These are phyloP conservation scores for Lepisosteus osseus DNA, from an alignment of 2,113 vertebrate genomes.

Conservation along the genomic window DNA sequence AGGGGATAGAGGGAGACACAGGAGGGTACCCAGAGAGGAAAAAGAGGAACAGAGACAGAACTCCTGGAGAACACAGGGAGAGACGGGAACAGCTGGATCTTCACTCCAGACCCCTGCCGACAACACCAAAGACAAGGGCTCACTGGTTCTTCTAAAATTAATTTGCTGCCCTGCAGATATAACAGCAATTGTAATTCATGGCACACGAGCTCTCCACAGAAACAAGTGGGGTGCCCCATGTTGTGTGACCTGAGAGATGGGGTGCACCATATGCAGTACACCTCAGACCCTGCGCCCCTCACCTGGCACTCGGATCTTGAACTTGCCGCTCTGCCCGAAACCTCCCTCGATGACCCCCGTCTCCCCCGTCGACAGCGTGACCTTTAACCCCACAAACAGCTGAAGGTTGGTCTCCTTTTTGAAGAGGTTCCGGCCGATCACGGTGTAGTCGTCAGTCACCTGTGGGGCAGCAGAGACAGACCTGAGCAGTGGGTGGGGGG, in stretches of 20 bases:
- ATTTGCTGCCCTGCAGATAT: no score
- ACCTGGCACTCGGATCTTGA: slow-evolving; percentile 88
- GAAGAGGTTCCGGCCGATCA: slow-evolving; percentile 92
- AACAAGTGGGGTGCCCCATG: no score
- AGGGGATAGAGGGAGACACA: not conserved
- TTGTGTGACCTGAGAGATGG: no score
- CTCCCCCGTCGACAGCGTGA: slow-evolving; percentile 87
- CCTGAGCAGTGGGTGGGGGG: slow-evolving; percentile 18
- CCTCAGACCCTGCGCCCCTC: slow-evolving; percentile 29
- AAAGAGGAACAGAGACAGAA: not conserved
- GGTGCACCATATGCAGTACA: no score
- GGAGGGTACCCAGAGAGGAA: not conserved
- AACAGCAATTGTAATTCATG: no score
- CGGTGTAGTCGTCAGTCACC: slow-evolving; percentile 85
- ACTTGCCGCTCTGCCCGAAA: slow-evolving; percentile 95
- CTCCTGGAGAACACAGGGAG: not conserved
- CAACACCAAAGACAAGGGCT: no score
- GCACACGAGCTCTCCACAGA: no score
- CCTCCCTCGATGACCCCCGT: slow-evolving; percentile 83
- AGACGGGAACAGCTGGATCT: not conserved
- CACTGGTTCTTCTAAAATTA: no score
- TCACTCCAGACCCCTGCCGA: no score
- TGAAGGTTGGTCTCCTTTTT: slow-evolving; percentile 98
- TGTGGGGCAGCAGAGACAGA: slow-evolving; percentile 33
- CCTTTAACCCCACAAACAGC: slow-evolving; percentile 89